A percentile compares a stretch with the other conserved stretches of the same genome.
Evolutionary conservation across 2,797 vertebrate species (phyloP).

Genomic region (Lycodopsis pacificus): DNA sequence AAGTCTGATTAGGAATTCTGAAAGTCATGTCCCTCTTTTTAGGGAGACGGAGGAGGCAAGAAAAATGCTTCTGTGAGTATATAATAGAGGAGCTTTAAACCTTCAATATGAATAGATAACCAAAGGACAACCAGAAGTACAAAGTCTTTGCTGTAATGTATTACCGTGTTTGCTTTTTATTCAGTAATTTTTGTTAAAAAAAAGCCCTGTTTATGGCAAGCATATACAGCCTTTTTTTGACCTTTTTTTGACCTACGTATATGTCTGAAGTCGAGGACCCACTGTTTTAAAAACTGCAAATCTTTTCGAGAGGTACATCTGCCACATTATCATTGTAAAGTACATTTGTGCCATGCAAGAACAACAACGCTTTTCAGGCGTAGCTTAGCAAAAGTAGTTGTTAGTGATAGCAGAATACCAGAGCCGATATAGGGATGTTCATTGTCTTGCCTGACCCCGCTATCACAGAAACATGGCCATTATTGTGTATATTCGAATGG

Average conservation of each 20-base stretch:
- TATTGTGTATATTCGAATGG: neutral
- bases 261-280: too few species aligned
- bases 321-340: neutral
- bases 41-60: neutral
- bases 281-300: too few species aligned
- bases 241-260: too few species aligned
- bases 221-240: neutral
- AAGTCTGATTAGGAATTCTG: slow-evolving; percentile 13
- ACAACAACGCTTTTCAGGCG: neutral
- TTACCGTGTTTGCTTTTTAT: neutral
- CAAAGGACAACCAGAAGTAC: neutral
- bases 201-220: neutral
- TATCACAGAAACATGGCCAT: neutral
- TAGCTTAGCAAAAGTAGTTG: neutral
- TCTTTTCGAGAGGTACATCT: neutral
- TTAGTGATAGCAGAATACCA: neutral
- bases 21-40: neutral
- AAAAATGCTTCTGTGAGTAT: neutral
- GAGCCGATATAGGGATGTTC: neutral
- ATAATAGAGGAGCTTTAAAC: neutral
- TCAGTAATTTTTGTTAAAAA: neutral
- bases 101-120: neutral
- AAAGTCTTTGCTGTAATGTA: neutral
- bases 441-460: neutral
- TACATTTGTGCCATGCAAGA: neutral